These are phyloP conservation scores for Hapalemur alaotrensis DNA, from an alignment of 2,797 vertebrate genomes.

Conservation along the genomic window DNA sequence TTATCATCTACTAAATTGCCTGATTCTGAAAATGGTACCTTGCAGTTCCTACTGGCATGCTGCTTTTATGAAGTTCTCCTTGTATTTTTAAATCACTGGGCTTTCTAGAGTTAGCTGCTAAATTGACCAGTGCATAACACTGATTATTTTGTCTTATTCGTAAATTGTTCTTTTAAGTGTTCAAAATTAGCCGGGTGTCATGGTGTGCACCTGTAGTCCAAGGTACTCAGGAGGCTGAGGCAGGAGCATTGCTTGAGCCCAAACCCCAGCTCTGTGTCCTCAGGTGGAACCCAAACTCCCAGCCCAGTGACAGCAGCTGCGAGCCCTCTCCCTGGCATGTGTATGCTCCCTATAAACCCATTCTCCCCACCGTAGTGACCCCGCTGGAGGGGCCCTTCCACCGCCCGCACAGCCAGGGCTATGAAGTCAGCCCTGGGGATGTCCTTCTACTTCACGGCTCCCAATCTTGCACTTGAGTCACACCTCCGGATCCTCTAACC, in stretches of 20 bases:
- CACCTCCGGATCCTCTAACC: rapidly evolving
- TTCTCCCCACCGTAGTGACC: rapidly evolving
- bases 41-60: rapidly evolving
- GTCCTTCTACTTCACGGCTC: rapidly evolving
- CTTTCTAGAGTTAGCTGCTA: background rate
- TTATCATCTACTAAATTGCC: background rate
- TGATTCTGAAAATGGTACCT: background rate
- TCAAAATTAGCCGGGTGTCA: background rate
- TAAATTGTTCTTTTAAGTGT: background rate
- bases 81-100: background rate
- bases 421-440: rapidly evolving
- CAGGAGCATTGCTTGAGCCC: too few relatives aligned
- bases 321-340: rapidly evolving
- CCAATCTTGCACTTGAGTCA: too few relatives aligned
- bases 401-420: background rate
- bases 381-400: rapidly evolving
- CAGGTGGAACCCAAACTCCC: background rate
- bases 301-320: rapidly evolving
- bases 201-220: too few relatives aligned
- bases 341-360: rapidly evolving
- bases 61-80: background rate
- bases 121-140: background rate
- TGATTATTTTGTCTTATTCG: background rate
- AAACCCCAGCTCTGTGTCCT: background rate
- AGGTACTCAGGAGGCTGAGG: too few relatives aligned